Conservation (phyloP, 2,113 vertebrate genomes). For the Sapajus apella region DNA sequence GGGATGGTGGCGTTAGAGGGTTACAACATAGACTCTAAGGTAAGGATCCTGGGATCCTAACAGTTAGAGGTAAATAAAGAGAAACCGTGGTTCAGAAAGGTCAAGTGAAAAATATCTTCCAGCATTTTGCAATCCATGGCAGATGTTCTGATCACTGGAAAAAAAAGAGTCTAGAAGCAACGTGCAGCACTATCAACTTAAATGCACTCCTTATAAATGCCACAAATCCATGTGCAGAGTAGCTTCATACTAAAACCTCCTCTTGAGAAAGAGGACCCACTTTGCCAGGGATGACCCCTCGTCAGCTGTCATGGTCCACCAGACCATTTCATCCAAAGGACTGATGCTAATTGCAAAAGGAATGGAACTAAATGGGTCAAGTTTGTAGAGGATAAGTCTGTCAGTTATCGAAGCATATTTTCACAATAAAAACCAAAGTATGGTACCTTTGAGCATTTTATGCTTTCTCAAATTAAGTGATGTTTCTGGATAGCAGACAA, state of each 20-base stretch:
- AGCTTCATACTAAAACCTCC: background rate
- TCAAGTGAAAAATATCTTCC: background rate
- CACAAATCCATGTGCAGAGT: background rate
- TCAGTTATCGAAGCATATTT: constrained; percentile 18
- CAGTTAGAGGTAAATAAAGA: background rate
- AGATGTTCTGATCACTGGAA: background rate
- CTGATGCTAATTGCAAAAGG: background rate
- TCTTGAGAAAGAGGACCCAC: background rate
- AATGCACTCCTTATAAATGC: background rate
- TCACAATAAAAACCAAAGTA: constrained; percentile 48
- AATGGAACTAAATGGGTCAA: background rate
- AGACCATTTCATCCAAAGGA: background rate
- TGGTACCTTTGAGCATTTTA: constrained; percentile 26
- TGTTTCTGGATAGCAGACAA: constrained; percentile 42
- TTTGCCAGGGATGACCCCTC: background rate
- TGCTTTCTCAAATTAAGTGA: constrained; percentile 64
- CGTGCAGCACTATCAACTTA: background rate
- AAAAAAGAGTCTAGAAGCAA: background rate
- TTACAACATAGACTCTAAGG: background rate
- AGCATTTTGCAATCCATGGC: background rate
- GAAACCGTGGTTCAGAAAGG: background rate
- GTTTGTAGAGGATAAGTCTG: background rate
- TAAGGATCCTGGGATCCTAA: background rate
- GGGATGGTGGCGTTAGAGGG: background rate
- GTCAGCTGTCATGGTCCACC: background rate